A percentile compares a stretch with the other conserved stretches of the same genome.
Conservation (phyloP, 2,113 vertebrate species). For the Mustela nigripes region DNA sequence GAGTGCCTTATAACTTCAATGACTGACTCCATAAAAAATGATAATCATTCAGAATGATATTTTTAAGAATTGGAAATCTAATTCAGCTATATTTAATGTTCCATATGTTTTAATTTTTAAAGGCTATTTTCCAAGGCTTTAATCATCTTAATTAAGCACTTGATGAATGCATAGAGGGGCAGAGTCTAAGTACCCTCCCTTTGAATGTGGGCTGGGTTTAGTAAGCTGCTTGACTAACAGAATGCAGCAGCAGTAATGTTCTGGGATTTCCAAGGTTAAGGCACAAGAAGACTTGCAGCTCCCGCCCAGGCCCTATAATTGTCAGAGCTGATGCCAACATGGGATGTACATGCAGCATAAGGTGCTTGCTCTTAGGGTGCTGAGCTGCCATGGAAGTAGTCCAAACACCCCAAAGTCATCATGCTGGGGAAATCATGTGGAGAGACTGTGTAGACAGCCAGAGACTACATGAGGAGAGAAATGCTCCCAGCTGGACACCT, state of each 20-base stretch:
- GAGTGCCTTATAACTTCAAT: background rate
- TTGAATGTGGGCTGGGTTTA: constrained; percentile 20
- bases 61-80: constrained; percentile 13
- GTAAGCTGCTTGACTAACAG: background rate
- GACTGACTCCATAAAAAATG: background rate
- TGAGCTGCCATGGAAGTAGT: background rate
- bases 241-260: background rate
- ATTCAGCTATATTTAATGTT: constrained; percentile 1
- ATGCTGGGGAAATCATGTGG: background rate
- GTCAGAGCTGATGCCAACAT: background rate
- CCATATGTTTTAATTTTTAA: background rate
- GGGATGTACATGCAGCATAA: background rate
- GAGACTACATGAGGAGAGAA: background rate
- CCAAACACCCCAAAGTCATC: background rate
- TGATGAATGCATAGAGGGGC: background rate
- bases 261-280: background rate
- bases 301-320: background rate
- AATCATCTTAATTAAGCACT: background rate
- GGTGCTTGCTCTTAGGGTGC: background rate
- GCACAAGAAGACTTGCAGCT: background rate
- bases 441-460: background rate
- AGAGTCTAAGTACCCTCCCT: background rate
- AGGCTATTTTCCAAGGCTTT: constrained; percentile 26
- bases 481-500: background rate
- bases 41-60: background rate